These are phyloP conservation scores for Tretioscincus oriximinensis DNA, from an alignment of 2,113 vertebrate genomes.

Conservation along the genomic window DNA sequence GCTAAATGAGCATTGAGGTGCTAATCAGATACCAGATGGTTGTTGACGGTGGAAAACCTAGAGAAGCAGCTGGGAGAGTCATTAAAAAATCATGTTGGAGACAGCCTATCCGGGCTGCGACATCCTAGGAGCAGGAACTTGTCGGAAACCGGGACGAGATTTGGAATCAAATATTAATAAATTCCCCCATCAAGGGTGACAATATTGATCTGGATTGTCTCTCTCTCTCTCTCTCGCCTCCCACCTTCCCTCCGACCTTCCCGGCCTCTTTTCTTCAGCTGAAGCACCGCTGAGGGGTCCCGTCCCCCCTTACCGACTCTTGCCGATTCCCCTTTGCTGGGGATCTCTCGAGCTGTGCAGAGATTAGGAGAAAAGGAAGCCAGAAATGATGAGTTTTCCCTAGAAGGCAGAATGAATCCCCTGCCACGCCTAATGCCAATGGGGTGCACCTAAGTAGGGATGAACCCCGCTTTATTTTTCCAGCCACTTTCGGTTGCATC, in stretches of 20 bases:
- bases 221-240: background rate
- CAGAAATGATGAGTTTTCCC: background rate
- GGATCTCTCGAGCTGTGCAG: background rate
- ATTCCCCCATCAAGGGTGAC: constrained; percentile 50
- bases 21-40: constrained; percentile 90
- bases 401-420: too few species aligned
- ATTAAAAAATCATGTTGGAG: constrained; percentile 87
- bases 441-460: background rate
- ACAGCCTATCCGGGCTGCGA: constrained; percentile 86
- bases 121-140: constrained; percentile 76
- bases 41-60: constrained; percentile 84
- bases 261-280: too few species aligned
- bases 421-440: too few species aligned
- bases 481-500: too few species aligned
- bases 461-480: background rate
- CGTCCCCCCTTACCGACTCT: too few species aligned
- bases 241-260: background rate
- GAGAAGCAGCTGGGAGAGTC: constrained; percentile 85
- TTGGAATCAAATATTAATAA: constrained; percentile 87
- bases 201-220: constrained; percentile 47
- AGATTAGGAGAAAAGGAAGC: background rate
- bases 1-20: constrained; percentile 84
- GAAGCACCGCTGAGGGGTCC: background rate
- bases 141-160: constrained; percentile 75
- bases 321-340: background rate